These are phyloP conservation scores for Mixornis gularis DNA, from an alignment of 2,113 vertebrate species.

Conservation along the genomic window DNA sequence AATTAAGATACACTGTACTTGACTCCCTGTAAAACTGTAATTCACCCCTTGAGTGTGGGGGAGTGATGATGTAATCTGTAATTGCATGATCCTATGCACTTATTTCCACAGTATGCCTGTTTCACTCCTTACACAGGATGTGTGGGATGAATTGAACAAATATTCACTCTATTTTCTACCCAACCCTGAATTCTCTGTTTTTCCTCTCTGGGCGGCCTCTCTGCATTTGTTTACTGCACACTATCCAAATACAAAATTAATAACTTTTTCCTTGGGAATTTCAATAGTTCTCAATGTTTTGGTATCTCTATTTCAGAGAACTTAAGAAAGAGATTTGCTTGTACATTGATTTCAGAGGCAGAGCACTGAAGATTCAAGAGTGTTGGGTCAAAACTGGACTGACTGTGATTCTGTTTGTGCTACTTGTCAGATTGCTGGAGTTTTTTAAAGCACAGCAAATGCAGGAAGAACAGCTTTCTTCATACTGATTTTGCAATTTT, in stretches of 20 bases:
- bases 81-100: not conserved
- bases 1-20: not conserved
- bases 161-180: not conserved
- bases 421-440: not conserved
- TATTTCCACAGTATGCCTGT: not conserved
- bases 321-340: not conserved
- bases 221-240: not conserved
- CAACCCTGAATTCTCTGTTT: not conserved
- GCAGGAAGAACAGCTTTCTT: not conserved
- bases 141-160: not conserved
- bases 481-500: not conserved
- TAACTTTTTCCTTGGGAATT: not conserved
- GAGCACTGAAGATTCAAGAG: not conserved
- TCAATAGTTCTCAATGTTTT: not conserved
- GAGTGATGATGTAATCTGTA: not conserved
- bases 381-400: not conserved
- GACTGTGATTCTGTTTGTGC: not conserved
- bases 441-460: not conserved
- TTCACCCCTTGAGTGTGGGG: not conserved
- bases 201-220: not conserved
- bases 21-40: not conserved
- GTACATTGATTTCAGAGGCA: not conserved
- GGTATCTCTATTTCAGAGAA: not conserved
- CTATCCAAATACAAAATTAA: not conserved
- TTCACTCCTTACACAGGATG: not conserved